Percentiles rank a stretch among this genome's conserved stretches.
Conservation (phyloP, 2,888 invertebrate species). For the Microctonus brassicae region DNA sequence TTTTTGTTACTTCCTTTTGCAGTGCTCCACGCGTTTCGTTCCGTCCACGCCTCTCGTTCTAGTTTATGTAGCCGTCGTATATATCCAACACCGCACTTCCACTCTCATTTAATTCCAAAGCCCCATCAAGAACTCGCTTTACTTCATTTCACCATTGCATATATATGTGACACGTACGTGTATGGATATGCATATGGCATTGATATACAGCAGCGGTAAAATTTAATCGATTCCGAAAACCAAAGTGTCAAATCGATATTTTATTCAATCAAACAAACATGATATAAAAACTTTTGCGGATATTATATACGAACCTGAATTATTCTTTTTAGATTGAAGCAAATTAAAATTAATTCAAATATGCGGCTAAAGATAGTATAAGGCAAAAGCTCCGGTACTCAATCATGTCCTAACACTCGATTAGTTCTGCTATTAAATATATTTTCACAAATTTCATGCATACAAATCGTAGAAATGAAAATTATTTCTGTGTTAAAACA, state of each 20-base stretch:
- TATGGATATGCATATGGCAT: background rate
- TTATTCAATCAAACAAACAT: slow-evolving; percentile 15
- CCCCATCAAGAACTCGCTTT: slow-evolving; percentile 16
- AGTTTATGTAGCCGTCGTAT: slow-evolving; percentile 54
- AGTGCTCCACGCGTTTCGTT: slow-evolving; percentile 48
- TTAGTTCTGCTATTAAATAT: too few species aligned
- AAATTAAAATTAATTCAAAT: too few species aligned
- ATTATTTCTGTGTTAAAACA: too few species aligned
- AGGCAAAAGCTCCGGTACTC: too few species aligned
- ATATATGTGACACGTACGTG: background rate
- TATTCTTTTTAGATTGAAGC: too few species aligned
- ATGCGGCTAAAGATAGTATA: too few species aligned
- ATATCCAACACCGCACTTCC: slow-evolving; percentile 29
- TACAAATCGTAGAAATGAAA: too few species aligned
- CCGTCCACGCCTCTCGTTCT: slow-evolving; percentile 48
- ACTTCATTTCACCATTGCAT: slow-evolving; percentile 4
- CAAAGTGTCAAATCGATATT: slow-evolving; percentile 17
- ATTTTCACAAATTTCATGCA: too few species aligned
- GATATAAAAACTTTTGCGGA: too few species aligned
- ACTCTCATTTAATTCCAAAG: slow-evolving; percentile 27
- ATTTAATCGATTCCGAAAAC: slow-evolving; percentile 19
- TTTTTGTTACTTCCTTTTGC: slow-evolving; percentile 29
- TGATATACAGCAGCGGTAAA: slow-evolving; percentile 4
- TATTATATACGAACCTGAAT: too few species aligned
- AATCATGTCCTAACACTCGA: too few species aligned